Base-by-base conservation (phyloP, 64 coral and sea anemone genomes). In the Cladopsammia gracilis region DNA sequence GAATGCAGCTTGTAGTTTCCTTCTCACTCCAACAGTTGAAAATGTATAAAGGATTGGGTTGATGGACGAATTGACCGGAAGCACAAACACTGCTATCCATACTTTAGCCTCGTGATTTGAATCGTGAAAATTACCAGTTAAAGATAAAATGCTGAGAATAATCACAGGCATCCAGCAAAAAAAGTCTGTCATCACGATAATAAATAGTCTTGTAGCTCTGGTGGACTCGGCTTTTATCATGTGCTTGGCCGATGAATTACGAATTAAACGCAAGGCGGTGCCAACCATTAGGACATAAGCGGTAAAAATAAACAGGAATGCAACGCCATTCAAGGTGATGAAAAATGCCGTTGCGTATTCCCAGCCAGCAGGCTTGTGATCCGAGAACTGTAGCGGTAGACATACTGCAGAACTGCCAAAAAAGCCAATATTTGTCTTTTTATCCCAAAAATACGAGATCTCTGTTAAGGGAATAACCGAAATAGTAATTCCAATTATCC, bases 1-100 rank as follows among this genome's bases (percentile, higher is more conserved):
- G 4, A 75, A 20, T 19, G 72, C 72, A 7, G 72, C 44, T 75
- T 10, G 7, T 56, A 56, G 53, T 73, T 71, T 87, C 52, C 16
- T 72, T 51, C 50, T 72, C 5, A 73, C 71, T 48, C 46, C 51
- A 15, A 49, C 49, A 57, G 87, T 89, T 0, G 89, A 79, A 68
- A 90, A 90, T 20, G 89, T 90, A 48, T 90, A 90, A 7, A 90
- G 23, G 61, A 90, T 90, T 48, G 89, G 89, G 10, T 90, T 90
- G 72, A 90, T 90, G 73, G 73, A 60, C 10, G 86, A 88, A 45
- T 88, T 88, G 15, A 90, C 61, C 10, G 89, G 89, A 25, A 90
- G 77, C 18, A 90, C 76, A 56, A 90, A 78, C 20, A 90, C 89
- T 10, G 89, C 89, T 26, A 90, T 80, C 76, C 75, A 80, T 14